Conservation (phyloP, 2,888 invertebrate species). For the Luffia ferchaultella region DNA sequence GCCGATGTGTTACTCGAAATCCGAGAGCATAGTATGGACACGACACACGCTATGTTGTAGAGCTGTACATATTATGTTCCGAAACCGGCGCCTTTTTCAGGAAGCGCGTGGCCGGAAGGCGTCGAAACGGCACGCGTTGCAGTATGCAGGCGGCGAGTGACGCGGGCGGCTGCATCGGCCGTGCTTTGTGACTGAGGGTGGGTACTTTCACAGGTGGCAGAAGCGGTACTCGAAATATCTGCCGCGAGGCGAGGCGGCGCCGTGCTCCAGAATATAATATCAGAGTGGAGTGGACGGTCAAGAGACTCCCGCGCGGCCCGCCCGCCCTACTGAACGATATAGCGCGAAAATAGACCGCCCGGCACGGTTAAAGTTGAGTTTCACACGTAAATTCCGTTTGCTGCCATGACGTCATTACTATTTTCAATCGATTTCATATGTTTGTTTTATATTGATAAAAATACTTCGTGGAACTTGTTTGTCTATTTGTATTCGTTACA, state of each 20-base stretch:
- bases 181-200: constrained; percentile 51
- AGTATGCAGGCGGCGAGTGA: constrained; percentile 19
- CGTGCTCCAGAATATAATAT: constrained; percentile 67
- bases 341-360: constrained; percentile 54
- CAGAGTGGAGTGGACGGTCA: constrained; percentile 47
- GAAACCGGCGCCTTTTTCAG: background rate
- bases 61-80: too few relatives aligned
- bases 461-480: too few relatives aligned
- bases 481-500: too few relatives aligned
- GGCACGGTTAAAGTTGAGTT: constrained; percentile 41
- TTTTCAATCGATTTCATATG: background rate
- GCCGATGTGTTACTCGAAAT: too few relatives aligned
- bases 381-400: constrained; percentile 43
- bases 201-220: constrained; percentile 59
- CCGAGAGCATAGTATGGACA: too few relatives aligned
- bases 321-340: constrained; percentile 32
- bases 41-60: too few relatives aligned
- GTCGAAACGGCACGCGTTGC: background rate
- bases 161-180: constrained; percentile 51
- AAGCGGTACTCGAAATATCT: constrained; percentile 64
- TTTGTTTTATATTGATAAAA: background rate
- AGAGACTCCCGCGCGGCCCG: constrained; percentile 24
- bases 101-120: background rate
- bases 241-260: constrained; percentile 54
- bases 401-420: background rate